Base-by-base conservation (phyloP, 2,797 vertebrate species). In the Lerista edwardsae region DNA sequence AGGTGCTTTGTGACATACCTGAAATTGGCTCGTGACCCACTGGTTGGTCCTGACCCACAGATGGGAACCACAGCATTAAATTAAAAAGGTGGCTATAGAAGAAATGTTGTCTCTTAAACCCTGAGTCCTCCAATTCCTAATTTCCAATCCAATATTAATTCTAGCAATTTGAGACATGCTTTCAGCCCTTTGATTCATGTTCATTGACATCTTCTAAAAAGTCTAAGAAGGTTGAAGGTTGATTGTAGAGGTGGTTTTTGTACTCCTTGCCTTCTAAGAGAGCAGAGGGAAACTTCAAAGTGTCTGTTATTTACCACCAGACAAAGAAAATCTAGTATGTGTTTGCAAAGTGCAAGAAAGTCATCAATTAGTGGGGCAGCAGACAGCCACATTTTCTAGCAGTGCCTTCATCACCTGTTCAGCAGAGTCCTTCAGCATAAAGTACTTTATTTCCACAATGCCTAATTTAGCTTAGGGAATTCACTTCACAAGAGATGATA, bases 241-340 rank as follows among this genome's bases (percentile, higher is more conserved):
- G 89, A 89, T 89, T 86, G 83, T 90, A 89, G 88, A 93, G 89
- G 86, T 89, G 89, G 88, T 91, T 90, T 93, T 92, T 91, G 89
- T 87, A 29, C 44, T 39, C 90, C 93, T 93, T 93, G 79, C 91
- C 91, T 91, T 93, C 83, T 44, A 73, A 72, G 89, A 92, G 91
- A 92, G 80, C 81, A 83, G 88, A 85, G 88, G 41, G 51, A 25
- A 91, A 93, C 87, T 92, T 94, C 92, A 92, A 94, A 95, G 89
- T 83, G 75, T 23, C 78, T 68, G 81, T 79, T 83, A 89, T 89
- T 92, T 93, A 92, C 89, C 88, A 88, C 86, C 82, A 76, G 82
- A 86, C 90, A 94, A 94, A 92, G 90, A 91, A 91, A 84, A 87
- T 11, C 85, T 72, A 15, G 79, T 82, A 29, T 87, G 89, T 88